Base-by-base conservation (phyloP, 2,888 invertebrate genomes). In the Dromius quadrimaculatus region DNA sequence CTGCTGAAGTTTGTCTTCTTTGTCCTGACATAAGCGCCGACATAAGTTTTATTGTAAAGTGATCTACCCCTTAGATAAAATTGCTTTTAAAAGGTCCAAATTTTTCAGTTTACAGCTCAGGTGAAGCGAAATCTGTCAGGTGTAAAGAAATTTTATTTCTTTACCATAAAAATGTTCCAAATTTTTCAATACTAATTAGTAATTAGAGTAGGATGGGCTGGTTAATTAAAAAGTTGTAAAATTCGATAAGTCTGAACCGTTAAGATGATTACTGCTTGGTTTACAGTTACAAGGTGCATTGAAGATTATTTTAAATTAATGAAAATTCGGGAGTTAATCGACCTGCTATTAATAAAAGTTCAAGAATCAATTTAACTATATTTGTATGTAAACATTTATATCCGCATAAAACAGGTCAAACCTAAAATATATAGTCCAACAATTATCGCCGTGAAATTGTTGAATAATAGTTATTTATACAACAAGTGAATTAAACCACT, bases 31-130 rank as follows among this genome's bases (percentile, higher is more conserved):
- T 62, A 15, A 23, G 22, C 62, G 62, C n/a, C 38, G 62, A 62
- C 62, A 62, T 62, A 23, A 41, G 23, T 41, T 38, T 38, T 41
- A 62, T 23, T 62, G 62, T 62, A 11, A 2, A 23, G 22, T n/a
- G 62, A 62, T 62, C 15, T 8, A 23, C 23, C 41, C 38, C 15
- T 5, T 13, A 57, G 62, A 62, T 62, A 62, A 41, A 11, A 1
- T 34, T 38, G 3, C 34, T n/a, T 36, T 36, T 11, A 43, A 32
- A 6, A 32, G 9, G 6, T 5, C 43, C 43, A 13, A 43, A 5
- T 43, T 13, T 43, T 43, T 36, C 2, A 36, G 6, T 36, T 36
- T 36, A 36, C 11, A 36, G 1, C 36, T 36, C 36, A 36, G 36
- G 4, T 36, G 47, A 22, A 20, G n/a, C 9, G n/a, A n/a, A 11